Evolutionary conservation across 1,140 invertebrate genomes (phyloP).

Genomic region (Drosophila littoralis): DNA sequence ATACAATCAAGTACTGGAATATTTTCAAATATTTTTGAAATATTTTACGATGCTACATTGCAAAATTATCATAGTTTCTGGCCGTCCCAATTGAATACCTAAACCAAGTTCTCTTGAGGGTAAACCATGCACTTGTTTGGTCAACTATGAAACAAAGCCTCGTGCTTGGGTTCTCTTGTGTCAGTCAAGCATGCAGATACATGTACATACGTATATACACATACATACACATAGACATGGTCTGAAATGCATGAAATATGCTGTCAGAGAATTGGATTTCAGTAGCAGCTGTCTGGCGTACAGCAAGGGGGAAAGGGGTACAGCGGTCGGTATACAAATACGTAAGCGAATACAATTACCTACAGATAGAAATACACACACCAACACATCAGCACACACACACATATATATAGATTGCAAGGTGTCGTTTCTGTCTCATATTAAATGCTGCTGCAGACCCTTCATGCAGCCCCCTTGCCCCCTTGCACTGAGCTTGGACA

Average conservation of each 20-base stretch:
- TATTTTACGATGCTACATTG: too few relatives aligned
- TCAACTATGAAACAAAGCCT: not conserved
- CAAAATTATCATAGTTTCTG: too few relatives aligned
- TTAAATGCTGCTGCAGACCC: constrained; percentile 41
- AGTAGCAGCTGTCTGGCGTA: constrained; percentile 4
- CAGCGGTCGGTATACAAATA: not conserved
- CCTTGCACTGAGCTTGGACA: not conserved
- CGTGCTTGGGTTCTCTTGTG: not conserved
- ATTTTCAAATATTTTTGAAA: too few relatives aligned
- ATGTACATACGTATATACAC: not conserved
- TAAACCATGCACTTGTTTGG: too few relatives aligned
- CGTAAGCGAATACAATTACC: constrained; percentile 19
- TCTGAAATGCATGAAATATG: not conserved
- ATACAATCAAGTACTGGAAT: too few relatives aligned
- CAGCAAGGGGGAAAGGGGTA: not conserved
- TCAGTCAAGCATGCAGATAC: not conserved
- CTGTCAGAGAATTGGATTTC: constrained; percentile 2
- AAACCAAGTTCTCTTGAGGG: too few relatives aligned
- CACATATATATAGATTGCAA: not conserved
- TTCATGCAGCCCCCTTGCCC: not conserved
- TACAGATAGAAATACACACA: constrained; percentile 4
- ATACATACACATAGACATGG: not conserved
- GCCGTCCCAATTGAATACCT: too few relatives aligned
- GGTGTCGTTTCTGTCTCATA: constrained; percentile 45
- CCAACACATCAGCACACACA: not conserved